Evolutionary conservation across 2,113 vertebrate species (phyloP).

Genomic region (Polyodon spathula): DNA sequence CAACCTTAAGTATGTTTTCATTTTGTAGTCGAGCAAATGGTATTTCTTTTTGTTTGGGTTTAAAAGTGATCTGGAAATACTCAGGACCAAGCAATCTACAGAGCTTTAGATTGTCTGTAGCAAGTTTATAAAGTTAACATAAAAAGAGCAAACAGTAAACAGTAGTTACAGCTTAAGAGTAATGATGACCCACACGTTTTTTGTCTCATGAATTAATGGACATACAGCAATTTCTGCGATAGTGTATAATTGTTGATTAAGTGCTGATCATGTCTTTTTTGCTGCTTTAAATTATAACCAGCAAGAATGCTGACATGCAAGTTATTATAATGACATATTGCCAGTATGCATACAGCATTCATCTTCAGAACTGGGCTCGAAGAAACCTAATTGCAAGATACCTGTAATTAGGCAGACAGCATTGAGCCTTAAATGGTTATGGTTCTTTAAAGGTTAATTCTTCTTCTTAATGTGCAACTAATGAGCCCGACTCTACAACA

Average conservation of each 20-base stretch:
- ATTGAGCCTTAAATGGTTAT: not conserved
- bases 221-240: too few species aligned
- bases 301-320: not conserved
- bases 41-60: too few species aligned
- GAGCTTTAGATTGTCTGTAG: too few species aligned
- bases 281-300: not conserved
- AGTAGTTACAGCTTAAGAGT: too few species aligned
- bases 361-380: not conserved
- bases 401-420: constrained; percentile 6
- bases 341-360: not conserved
- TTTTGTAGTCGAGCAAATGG: too few species aligned
- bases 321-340: not conserved
- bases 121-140: too few species aligned
- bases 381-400: not conserved
- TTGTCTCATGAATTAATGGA: too few species aligned
- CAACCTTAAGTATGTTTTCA: too few species aligned
- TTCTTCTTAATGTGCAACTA: not conserved
- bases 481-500: not conserved
- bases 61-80: too few species aligned
- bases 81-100: too few species aligned
- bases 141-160: too few species aligned
- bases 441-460: constrained; percentile 10
- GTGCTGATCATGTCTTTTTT: not conserved
- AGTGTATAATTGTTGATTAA: not conserved
- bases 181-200: too few species aligned